Evolutionary conservation across 2,113 vertebrate species (phyloP), one percentile per base, ranked within the genome.

Genomic region (Neogobius melanostomus): DNA sequence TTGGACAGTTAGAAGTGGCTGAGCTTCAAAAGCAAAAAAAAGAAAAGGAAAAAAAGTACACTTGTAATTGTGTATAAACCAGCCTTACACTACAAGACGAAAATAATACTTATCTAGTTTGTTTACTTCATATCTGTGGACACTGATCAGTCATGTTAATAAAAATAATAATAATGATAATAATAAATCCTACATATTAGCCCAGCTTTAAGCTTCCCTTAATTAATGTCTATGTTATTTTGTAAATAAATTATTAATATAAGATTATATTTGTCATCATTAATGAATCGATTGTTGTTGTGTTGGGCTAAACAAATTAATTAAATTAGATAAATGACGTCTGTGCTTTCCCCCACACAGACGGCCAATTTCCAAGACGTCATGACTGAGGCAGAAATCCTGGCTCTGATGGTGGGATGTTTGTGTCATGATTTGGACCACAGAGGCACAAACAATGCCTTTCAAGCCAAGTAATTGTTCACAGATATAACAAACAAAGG

Each of bases 381-480:
- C 46, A 81, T 94, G 49, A 87, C 93, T 9, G 93, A 94, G 8
- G 81, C 90, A 36, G 93, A 94, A 83, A 93, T 80, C 45, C 74
- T 94, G 79, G 93, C 92, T 1, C 79, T 94, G 71, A 94, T 94
- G 93, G 93, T 94, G 14, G 93, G 93, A 51, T 93, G 93, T 73
- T 82, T 94, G 53, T 94, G 93, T 62, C 93, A 94, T 54, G 93
- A 94, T 71, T 65, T 94, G 83, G 93, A 94, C 81, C 93, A 94
- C 79, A 57, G 93, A 62, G 93, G 93, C 68, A 94, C 93, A 57
- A 94, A 94, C 87, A 94, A 94, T 15, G 93, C 93, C 50, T 94
- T 94, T 79, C 93, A 94, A 90, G 93, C 92, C 77, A 94, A 93
- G 93, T 94, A 72, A 78, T 44, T 45, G 44, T 42, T 59, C 28